Conservation (phyloP, 2,113 vertebrate species). For the Dicrurus megarhynchus region DNA sequence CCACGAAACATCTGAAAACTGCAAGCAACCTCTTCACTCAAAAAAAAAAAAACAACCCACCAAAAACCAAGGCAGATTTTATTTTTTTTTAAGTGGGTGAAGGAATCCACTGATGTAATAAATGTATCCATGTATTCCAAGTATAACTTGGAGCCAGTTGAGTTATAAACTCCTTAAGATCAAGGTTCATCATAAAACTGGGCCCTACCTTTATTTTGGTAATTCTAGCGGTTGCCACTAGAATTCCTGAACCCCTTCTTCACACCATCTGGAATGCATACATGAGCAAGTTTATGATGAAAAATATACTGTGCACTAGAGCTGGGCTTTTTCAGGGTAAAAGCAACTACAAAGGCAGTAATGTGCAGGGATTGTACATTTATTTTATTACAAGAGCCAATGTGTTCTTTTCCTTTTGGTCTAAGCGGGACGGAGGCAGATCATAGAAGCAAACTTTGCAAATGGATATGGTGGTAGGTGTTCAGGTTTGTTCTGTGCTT, state of each 20-base stretch:
- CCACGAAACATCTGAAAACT: conserved; percentile 32
- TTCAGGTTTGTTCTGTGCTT: not conserved
- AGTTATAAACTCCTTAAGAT: conserved; percentile 69
- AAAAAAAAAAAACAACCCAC: not conserved
- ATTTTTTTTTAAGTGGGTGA: not conserved
- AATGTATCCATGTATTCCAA: conserved; percentile 47
- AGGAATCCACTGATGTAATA: conserved; percentile 58
- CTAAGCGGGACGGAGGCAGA: not conserved
- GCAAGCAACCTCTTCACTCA: conserved; percentile 5
- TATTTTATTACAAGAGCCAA: conserved; percentile 29
- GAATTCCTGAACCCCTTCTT: conserved; percentile 57
- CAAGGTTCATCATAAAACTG: conserved; percentile 66
- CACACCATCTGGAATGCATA: conserved; percentile 61
- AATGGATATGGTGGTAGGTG: not conserved
- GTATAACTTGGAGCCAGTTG: conserved; percentile 51
- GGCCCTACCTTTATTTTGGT: conserved; percentile 59
- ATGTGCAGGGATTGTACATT: conserved; percentile 16
- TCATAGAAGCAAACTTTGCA: not conserved
- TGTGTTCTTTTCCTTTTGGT: conserved; percentile 26
- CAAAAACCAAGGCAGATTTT: not conserved
- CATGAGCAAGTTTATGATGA: conserved; percentile 53
- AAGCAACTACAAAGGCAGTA: conserved; percentile 52
- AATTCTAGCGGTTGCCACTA: conserved; percentile 43
- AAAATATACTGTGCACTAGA: conserved; percentile 44
- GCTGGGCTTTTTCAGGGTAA: conserved; percentile 34